A percentile compares a stretch with the other conserved stretches of the same genome.
Evolutionary conservation across 1,140 invertebrate species (phyloP).

Genomic region (Trichoplusia ni): DNA sequence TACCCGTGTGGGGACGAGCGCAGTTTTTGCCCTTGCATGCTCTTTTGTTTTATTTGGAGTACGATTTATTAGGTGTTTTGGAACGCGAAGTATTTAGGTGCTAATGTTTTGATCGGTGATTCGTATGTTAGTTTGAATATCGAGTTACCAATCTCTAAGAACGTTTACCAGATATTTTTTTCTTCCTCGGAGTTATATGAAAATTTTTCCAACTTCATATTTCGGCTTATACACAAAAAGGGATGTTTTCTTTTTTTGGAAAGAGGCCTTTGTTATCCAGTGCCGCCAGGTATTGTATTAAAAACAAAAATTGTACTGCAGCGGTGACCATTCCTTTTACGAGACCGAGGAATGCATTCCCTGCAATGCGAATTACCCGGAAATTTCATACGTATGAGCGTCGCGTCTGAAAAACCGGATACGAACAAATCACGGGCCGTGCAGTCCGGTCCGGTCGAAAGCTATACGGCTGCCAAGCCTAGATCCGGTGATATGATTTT

Average conservation of each 20-base stretch:
- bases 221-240: no score
- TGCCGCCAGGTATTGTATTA: no score
- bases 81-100: background rate
- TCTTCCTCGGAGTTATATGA: no score
- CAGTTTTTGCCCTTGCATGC: background rate
- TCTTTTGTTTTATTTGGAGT: background rate
- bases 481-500: background rate
- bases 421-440: background rate
- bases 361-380: background rate
- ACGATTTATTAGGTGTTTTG: background rate
- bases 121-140: no score
- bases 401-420: slow-evolving; percentile 16
- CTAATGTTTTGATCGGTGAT: no score
- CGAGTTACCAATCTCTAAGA: no score
- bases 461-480: background rate
- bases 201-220: no score
- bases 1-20: background rate
- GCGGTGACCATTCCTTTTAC: no score
- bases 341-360: slow-evolving; percentile 9
- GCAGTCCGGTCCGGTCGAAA: slow-evolving; percentile 11
- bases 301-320: no score
- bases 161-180: no score
- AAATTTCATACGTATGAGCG: slow-evolving; percentile 9
- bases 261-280: no score
- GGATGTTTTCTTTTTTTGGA: no score